Evolutionary conservation across 1,140 invertebrate genomes (phyloP), one percentile per base, ranked within the genome.

Genomic region (Zaprionus ornatus): DNA sequence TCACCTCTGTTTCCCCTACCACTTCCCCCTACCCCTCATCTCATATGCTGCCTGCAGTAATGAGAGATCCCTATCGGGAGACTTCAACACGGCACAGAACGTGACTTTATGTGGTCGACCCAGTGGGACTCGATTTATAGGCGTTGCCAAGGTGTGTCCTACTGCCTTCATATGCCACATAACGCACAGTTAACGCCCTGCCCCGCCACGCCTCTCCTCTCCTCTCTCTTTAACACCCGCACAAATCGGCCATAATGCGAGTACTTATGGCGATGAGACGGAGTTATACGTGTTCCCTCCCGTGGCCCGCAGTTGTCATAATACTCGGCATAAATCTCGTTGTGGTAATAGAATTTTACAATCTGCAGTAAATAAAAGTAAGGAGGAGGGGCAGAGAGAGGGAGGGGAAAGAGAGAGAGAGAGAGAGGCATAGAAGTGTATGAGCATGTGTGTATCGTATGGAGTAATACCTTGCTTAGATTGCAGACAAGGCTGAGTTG

Each of bases 71-170:
- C 59, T 61, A 75, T 74, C 64, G n/a, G n/a, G 45, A 50, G 52
- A 75, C 45, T 68, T 74, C 74, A 80, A 80, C 68, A 76, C 67
- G 45, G 17, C 62, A 73, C 80, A 42, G 79, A 86, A 87, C 83
- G 83, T 87, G 83, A 82, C 83, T 74, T 17, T 37, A 85, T 79
- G 84, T 74, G 79, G 55, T 64, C 48, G 70, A 45, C 70, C 64
- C 74, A 76, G 72, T 69, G 64, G 57, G 57, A 68, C 79, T 86
- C 74, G 54, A 79, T 79, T 79, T 79, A 77, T 81, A 81, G 70
- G 50, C 61, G 52, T 79, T 72, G 52, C 68, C 23, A 71, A 87
- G 83, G 83, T 87, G 83, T 83, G 83, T 87, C 84, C 79, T 62
- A 67, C 52, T 69, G 52, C 45, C 59, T 27, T n/a, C 27, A 42